Percentiles rank a stretch among this genome's conserved stretches.
Conservation (phyloP, 1,140 invertebrate species). For the Drosophila simulans region DNA sequence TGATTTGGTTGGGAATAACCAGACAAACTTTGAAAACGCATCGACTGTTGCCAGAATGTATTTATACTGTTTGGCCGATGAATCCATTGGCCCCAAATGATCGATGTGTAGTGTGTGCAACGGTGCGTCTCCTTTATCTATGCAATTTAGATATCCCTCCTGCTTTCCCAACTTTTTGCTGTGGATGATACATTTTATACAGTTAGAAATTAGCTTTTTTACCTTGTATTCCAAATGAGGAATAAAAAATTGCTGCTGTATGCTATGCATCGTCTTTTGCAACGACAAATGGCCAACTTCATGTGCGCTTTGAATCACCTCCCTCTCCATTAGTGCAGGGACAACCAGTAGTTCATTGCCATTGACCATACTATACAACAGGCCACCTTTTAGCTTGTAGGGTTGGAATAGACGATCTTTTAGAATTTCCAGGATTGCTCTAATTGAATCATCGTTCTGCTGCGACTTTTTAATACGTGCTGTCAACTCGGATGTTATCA, state of each 20-base stretch:
- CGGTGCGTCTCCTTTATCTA: background rate
- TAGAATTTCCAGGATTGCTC: too few species aligned
- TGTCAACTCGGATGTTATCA: too few species aligned
- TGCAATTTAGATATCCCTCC: background rate
- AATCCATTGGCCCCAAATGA: constrained; percentile 5
- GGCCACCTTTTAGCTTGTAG: too few species aligned
- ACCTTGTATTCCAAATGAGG: background rate
- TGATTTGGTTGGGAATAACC: too few species aligned
- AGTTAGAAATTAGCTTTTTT: background rate
- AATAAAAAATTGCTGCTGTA: background rate
- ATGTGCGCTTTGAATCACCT: background rate
- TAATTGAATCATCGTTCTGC: too few species aligned
- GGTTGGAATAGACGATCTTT: too few species aligned
- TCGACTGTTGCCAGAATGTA: background rate
- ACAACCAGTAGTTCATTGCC: too few species aligned
- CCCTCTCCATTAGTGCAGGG: too few species aligned
- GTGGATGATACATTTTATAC: background rate
- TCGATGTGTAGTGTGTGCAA: background rate
- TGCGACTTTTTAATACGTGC: too few species aligned
- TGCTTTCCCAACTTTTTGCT: background rate
- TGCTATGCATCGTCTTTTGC: background rate
- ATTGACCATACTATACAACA: too few species aligned
- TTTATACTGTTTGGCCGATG: background rate
- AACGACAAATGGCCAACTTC: background rate
- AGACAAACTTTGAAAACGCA: too few species aligned